Base-by-base conservation (phyloP, 2,797 vertebrate species). In the Liparis tanakae region DNA sequence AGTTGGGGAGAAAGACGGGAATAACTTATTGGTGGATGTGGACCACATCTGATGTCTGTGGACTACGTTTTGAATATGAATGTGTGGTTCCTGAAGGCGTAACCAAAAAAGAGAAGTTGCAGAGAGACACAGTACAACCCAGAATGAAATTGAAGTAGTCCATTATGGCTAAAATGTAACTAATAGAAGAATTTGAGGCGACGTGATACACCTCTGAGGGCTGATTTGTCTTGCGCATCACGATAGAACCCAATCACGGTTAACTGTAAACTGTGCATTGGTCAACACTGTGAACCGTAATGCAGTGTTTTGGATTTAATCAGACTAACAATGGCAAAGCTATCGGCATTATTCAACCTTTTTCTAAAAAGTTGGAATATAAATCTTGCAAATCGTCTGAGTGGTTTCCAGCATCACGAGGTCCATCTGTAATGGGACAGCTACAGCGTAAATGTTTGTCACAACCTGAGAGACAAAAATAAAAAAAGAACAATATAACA, bases 371-470 rank as follows among this genome's bases (percentile, higher is more conserved):
- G 20, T 78, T 72, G 76, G 33, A 57, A 70, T 55, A 81, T 86
- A 80, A 89, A 84, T 88, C 80, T 86, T 83, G 67, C 79, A 87
- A 81, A 78, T 76, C 25, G 6, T 77, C 65, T 63, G 73, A 83
- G 78, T 82, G 79, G 80, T 86, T 85, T 84, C 68, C 22, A 53
- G 50, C 8, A 81, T 84, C 74, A 37, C 15, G 22, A 72, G 39
- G 22, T 64, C 25, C 10, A 14, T 63, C 43, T 55, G 48, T 48
- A 48, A 76, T 70, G 46, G 46, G 58, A 50, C 55, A 70, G 36
- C 43, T 68, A 79, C 66, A 66, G 51, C 30, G 34, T 34, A 46
- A 39, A 22, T 33, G 22, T 80, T 84, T 87, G 80, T 76, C 69
- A 74, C 72, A 77, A 83, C 58, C 59, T 73, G 60, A 80, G 61